These are phyloP conservation scores for Lagopus muta DNA, from an alignment of 2,113 vertebrate genomes.

Conservation along the genomic window DNA sequence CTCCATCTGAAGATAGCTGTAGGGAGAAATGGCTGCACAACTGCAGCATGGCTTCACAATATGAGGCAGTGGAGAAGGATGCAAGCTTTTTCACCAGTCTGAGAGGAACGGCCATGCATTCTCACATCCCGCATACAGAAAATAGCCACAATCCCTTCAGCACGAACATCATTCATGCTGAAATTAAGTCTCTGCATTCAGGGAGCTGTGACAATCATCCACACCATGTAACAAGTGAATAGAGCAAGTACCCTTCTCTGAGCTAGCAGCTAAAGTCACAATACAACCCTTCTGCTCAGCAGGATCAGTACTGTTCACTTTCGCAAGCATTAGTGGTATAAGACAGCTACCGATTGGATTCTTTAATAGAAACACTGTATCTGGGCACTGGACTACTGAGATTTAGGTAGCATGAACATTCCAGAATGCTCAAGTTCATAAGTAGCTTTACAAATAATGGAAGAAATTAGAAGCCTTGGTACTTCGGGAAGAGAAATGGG, in stretches of 20 bases:
- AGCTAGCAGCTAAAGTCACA: background rate
- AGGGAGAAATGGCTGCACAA: background rate
- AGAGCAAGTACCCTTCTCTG: background rate
- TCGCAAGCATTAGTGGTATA: background rate
- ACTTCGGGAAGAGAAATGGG: background rate
- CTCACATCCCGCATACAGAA: background rate
- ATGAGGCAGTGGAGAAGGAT: background rate
- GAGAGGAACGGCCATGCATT: background rate
- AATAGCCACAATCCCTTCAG: background rate
- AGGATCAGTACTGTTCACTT: background rate
- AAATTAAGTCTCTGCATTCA: background rate
- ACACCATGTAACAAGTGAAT: background rate
- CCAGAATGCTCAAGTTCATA: background rate
- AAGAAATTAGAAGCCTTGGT: too few relatives aligned
- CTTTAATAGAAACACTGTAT: background rate
- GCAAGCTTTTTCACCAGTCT: background rate
- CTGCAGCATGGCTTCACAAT: background rate
- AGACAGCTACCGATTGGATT: background rate
- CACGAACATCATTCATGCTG: background rate
- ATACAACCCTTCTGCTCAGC: background rate
- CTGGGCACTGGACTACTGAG: background rate
- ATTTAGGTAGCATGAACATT: background rate
- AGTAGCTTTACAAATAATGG: background rate
- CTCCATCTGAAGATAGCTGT: rapidly evolving
- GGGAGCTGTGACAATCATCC: background rate